These are phyloP conservation scores for Setipinna tenuifilis DNA, from an alignment of 2,797 vertebrate genomes.

Conservation along the genomic window DNA sequence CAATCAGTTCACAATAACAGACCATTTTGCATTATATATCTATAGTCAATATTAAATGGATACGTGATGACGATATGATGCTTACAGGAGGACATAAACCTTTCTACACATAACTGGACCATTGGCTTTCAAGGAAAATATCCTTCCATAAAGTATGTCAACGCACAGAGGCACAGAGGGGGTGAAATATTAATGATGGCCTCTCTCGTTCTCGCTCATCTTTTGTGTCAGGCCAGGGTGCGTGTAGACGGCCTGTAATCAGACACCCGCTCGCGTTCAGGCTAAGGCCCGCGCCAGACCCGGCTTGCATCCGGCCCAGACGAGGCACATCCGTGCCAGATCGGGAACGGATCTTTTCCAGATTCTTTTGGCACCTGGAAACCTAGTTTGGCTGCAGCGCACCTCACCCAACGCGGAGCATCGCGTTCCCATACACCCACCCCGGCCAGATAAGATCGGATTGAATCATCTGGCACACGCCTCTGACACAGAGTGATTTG, in stretches of 20 bases:
- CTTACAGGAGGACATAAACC: neutral
- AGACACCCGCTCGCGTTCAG: conserved; percentile 61
- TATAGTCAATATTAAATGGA: too few relatives aligned
- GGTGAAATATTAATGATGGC: conserved; percentile 69
- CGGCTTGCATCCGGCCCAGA: neutral
- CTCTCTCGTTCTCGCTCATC: conserved; percentile 54
- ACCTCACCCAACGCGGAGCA: conserved; percentile 26
- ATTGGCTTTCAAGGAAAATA: conserved; percentile 3
- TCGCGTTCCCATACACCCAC: neutral
- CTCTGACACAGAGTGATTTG: conserved; percentile 1
- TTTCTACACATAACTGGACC: neutral
- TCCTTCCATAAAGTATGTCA: conserved; percentile 24
- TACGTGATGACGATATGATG: neutral
- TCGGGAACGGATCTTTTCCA: neutral
- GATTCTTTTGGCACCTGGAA: neutral
- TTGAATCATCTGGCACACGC: neutral
- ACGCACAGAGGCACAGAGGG: conserved; percentile 35
- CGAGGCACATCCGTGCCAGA: neutral
- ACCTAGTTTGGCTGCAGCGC: conserved; percentile 24
- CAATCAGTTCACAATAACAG: neutral
- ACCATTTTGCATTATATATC: neutral
- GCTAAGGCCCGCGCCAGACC: neutral
- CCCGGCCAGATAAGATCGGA: neutral
- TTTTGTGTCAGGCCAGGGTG: conserved; percentile 55
- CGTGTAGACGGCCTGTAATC: conserved; percentile 62